A percentile compares a stretch with the other conserved stretches of the same genome.
phyloP scores from a whole-genome alignment of 2,888 invertebrate species.

The Pomacea canaliculata region DNA sequence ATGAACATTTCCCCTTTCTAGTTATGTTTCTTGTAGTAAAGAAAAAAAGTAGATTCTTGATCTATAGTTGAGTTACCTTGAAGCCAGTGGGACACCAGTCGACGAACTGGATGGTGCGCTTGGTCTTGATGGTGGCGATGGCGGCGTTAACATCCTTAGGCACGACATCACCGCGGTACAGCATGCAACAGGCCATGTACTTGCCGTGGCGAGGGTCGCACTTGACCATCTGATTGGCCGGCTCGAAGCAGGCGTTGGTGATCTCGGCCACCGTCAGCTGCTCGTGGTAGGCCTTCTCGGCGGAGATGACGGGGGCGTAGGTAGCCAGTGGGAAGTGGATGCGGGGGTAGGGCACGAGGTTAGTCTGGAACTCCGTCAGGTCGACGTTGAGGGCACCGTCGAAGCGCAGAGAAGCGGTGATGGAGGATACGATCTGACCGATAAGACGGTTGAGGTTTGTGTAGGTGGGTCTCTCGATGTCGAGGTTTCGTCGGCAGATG shows the following conservation, averaged over 20 bases:
- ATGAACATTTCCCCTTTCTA: not conserved
- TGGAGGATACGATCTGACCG: slow-evolving; percentile 14
- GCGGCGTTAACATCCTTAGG: slow-evolving; percentile 78
- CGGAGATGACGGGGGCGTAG: slow-evolving; percentile 75
- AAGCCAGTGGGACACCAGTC: slow-evolving; percentile 66
- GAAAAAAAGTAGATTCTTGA: no score
- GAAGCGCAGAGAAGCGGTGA: slow-evolving; percentile 59
- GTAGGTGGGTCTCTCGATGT: slow-evolving; percentile 57
- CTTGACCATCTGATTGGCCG: slow-evolving; percentile 90
- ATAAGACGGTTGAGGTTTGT: slow-evolving; percentile 4
- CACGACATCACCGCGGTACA: slow-evolving; percentile 93
- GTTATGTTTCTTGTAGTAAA: not conserved
- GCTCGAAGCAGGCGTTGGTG: slow-evolving; percentile 88
- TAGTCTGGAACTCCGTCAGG: slow-evolving; percentile 38
- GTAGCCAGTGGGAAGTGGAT: slow-evolving; percentile 72
- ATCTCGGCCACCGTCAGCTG: slow-evolving; percentile 77
- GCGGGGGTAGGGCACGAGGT: slow-evolving; percentile 38
- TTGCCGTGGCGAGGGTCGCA: slow-evolving; percentile 71
- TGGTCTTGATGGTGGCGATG: slow-evolving; percentile 66
- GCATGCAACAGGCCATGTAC: slow-evolving; percentile 94
- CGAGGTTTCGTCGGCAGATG: slow-evolving; percentile 35
- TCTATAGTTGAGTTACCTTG: not conserved
- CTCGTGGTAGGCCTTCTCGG: slow-evolving; percentile 50
- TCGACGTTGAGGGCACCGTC: slow-evolving; percentile 38
- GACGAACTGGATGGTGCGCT: slow-evolving; percentile 62